Conservation (phyloP, 2,113 vertebrate species). For the Sterrhoptilus dennistouni region DNA sequence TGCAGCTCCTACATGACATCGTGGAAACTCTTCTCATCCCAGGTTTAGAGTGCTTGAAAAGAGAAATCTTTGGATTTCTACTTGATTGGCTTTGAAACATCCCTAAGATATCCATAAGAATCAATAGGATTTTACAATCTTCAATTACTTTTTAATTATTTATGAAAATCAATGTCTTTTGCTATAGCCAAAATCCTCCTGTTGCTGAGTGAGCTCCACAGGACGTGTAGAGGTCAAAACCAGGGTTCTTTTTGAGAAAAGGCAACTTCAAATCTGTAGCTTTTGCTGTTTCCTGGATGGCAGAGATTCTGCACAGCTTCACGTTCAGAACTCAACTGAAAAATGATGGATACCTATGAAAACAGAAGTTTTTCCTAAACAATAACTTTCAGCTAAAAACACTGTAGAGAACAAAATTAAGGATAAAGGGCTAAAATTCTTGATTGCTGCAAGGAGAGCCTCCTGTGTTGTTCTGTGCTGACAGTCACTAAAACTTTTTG, state of each 20-base stretch:
- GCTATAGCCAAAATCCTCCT: background rate
- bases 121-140: background rate
- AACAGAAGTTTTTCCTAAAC: background rate
- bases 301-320: background rate
- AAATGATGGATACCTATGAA: background rate
- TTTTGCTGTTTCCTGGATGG: background rate
- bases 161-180: background rate
- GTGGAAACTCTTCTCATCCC: background rate
- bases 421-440: background rate
- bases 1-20: background rate
- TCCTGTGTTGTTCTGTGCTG: background rate
- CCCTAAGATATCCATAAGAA: background rate
- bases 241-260: background rate
- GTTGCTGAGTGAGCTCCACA: background rate
- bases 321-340: background rate
- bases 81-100: background rate
- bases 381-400: background rate
- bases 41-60: background rate
- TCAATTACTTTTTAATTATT: background rate
- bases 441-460: background rate
- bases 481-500: background rate
- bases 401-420: background rate
- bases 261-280: background rate
- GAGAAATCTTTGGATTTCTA: background rate
- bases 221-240: background rate